Evolutionary conservation across 2,797 vertebrate genomes (phyloP), one percentile per base, ranked within the genome.

Genomic region (Adrianichthys oophorus): DNA sequence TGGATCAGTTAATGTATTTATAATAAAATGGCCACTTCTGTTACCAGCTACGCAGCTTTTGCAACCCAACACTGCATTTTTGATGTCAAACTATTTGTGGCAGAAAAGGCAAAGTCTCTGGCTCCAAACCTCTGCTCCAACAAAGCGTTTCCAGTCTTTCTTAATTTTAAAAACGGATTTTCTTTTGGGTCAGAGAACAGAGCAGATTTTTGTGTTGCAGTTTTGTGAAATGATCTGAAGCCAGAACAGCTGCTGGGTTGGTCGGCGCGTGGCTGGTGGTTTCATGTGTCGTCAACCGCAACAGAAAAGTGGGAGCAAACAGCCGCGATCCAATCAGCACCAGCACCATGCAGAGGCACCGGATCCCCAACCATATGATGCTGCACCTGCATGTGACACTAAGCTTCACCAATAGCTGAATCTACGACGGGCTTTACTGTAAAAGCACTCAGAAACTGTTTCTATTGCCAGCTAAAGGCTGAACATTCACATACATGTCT

Each of bases 221-320:
- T 29, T 29, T 29, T 29, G 5, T 53, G 5, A 5, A 47, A 40
- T 7, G 21, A 32, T 57, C 4, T 46, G 13, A 65, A 59, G 49
- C 51, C 54, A 54, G 52, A 67, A 63, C 42, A 41, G 49, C 19
- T 59, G 63, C 59, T 55, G 93, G 94, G 94, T 93, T 92, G 93
- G 92, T 93, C 93, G 94, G 94, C 92, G 89, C 95, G 94, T 93
- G 92, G 95, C 96, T 96, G 95, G 94, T 95, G 94, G 93, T 93
- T 95, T 95, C 97, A 98, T 99, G 97, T 99, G 98, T 98, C 96
- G 98, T 99, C 98, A 99, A 99, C 98, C 98, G 97, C 98, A 99
- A 99, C 97, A 99, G 98, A 99, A 99, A 99, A 99, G 98, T 99
- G 97, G 98, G 96, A 96, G 95, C 96, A 98, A 98, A 98, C 96